A percentile compares a stretch with the other conserved stretches of the same genome.
Evolutionary conservation across 2,888 invertebrate genomes (phyloP).

Genomic region (Corythucha ciliata): DNA sequence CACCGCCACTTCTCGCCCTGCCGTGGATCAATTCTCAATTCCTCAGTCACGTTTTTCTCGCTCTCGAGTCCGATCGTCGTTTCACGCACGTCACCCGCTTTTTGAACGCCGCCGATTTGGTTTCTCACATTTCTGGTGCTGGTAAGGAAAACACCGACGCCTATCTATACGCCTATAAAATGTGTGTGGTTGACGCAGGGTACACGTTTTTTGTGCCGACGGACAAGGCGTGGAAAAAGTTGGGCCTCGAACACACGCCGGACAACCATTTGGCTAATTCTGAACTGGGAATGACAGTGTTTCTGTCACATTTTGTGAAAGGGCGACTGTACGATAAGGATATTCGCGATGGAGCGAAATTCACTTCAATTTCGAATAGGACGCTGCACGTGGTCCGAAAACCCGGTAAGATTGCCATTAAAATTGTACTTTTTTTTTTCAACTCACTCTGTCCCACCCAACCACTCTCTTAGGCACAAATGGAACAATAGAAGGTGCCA

Average conservation of each 20-base stretch:
- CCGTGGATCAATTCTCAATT: constrained; percentile 58
- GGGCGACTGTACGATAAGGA: constrained; percentile 53
- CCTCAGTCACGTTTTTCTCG: constrained; percentile 52
- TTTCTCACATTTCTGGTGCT: constrained; percentile 52
- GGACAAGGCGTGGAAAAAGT: constrained; percentile 54
- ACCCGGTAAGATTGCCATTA: constrained; percentile 43
- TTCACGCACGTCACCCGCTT: constrained; percentile 52
- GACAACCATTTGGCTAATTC: constrained; percentile 50
- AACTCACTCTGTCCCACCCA: background rate
- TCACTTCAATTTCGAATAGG: constrained; percentile 50
- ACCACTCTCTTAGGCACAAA: constrained; percentile 37
- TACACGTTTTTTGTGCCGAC: constrained; percentile 63
- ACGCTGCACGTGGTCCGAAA: constrained; percentile 47
- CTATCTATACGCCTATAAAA: background rate
- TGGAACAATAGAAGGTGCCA: constrained; percentile 48
- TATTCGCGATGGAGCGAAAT: constrained; percentile 47
- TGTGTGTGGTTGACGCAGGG: constrained; percentile 39
- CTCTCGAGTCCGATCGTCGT: constrained; percentile 47
- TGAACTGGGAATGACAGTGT: constrained; percentile 47
- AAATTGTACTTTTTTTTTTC: background rate
- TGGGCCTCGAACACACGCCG: constrained; percentile 50
- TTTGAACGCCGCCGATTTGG: constrained; percentile 53
- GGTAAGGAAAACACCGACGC: constrained; percentile 32
- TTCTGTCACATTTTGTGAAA: constrained; percentile 54
- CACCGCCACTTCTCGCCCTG: constrained; percentile 53